Percentiles rank a stretch among this genome's conserved stretches.
Conservation (phyloP, 2,113 vertebrate species). For the Proterorhinus semilunaris region DNA sequence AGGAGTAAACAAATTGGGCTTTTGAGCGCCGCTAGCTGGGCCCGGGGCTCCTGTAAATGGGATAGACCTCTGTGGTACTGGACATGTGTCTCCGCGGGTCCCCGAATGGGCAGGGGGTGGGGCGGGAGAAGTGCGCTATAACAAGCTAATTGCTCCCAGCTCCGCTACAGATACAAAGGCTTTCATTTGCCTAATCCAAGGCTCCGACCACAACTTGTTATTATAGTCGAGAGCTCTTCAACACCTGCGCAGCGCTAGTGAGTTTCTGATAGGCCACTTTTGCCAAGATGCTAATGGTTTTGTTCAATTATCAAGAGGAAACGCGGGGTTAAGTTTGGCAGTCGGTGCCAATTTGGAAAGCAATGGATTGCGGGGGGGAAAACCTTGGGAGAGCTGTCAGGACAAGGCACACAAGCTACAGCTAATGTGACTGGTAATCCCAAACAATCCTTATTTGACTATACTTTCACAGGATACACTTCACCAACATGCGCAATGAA, state of each 20-base stretch:
- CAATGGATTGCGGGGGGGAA: background rate
- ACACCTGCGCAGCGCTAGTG: constrained; percentile 41
- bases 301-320: background rate
- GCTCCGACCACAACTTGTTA: constrained; percentile 26
- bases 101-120: constrained; percentile 16
- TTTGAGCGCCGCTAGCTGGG: constrained; percentile 69
- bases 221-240: constrained; percentile 26
- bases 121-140: constrained; percentile 37
- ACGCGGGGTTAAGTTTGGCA: background rate
- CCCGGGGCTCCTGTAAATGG: constrained; percentile 63
- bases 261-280: background rate
- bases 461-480: too few species aligned
- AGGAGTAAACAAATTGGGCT: constrained; percentile 79
- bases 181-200: constrained; percentile 59
- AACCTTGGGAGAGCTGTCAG: background rate
- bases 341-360: background rate
- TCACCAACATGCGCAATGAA: too few species aligned
- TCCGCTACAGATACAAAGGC: constrained; percentile 24
- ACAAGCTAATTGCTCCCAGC: constrained; percentile 63
- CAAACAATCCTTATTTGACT: too few species aligned
- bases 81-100: constrained; percentile 48
- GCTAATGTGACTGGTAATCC: too few species aligned
- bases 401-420: too few species aligned
- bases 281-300: background rate
- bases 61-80: constrained; percentile 48